Evolutionary conservation across 2,888 invertebrate genomes (phyloP).

Genomic region (Acronicta aceris): DNA sequence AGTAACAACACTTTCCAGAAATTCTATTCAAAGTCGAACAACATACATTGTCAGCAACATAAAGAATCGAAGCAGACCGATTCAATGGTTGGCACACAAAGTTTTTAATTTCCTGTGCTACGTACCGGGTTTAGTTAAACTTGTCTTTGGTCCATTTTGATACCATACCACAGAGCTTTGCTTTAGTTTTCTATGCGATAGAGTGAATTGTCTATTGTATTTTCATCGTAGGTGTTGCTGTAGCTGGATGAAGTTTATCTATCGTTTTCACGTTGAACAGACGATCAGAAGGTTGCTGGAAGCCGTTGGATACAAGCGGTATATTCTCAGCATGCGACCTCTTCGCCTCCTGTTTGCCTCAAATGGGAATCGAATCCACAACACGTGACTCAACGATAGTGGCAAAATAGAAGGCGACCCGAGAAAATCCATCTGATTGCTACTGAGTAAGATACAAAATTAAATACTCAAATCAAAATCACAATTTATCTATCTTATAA

Average conservation of each 20-base stretch:
- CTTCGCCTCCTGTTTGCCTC: too few species aligned
- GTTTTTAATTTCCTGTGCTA: conserved; percentile 57
- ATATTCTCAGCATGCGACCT: too few species aligned
- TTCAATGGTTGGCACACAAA: conserved; percentile 42
- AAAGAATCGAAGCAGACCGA: conserved; percentile 22
- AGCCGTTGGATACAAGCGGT: too few species aligned
- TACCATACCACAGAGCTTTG: conserved; percentile 35
- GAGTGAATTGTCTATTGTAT: conserved; percentile 39
- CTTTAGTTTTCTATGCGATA: conserved; percentile 51
- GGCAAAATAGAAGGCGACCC: too few species aligned
- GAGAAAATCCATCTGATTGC: too few species aligned
- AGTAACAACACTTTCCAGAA: conserved; percentile 4
- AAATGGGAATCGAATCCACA: too few species aligned
- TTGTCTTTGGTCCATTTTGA: conserved; percentile 53
- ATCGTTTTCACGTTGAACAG: background rate
- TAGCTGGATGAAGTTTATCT: conserved; percentile 6
- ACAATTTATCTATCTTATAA: too few species aligned
- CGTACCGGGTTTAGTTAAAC: conserved; percentile 34
- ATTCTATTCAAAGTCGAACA: conserved; percentile 18
- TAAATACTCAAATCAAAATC: too few species aligned
- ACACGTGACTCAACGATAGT: too few species aligned
- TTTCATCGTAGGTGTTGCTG: conserved; percentile 25
- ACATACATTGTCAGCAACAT: conserved; percentile 2
- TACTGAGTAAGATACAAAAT: too few species aligned
- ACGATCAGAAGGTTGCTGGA: too few species aligned